phyloP scores from a whole-genome alignment of 2,113 vertebrate species.

The Sardina pilchardus region DNA sequence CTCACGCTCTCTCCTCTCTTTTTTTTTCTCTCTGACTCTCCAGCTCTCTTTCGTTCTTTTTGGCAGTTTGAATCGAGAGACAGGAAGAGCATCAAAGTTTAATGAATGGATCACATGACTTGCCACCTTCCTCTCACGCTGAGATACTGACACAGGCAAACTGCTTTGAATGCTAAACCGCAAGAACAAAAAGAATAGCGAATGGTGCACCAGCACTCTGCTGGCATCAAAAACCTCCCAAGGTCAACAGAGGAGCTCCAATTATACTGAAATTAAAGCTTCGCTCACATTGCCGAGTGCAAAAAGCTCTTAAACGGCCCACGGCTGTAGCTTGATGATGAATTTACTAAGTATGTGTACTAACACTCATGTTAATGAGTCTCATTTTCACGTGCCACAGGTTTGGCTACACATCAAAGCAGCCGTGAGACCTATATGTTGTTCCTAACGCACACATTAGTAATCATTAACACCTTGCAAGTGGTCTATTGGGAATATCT shows the following conservation, averaged over 20 bases:
- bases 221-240: background rate
- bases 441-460: background rate
- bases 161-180: constrained; percentile 20
- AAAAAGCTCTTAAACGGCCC: background rate
- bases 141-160: constrained; percentile 28
- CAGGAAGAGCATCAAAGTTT: constrained; percentile 39
- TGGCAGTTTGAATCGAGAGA: constrained; percentile 19
- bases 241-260: background rate
- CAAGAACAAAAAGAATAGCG: constrained; percentile 42
- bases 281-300: background rate
- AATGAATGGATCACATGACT: constrained; percentile 34
- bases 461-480: constrained; percentile 7
- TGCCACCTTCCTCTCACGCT: constrained; percentile 19
- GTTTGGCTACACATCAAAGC: background rate
- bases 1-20: background rate
- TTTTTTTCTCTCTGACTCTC: background rate
- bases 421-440: background rate
- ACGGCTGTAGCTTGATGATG: background rate
- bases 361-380: constrained; percentile 6
- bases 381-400: background rate
- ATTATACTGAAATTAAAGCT: background rate
- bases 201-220: background rate
- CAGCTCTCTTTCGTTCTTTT: background rate
- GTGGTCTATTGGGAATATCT: background rate
- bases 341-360: background rate